Percentiles rank a stretch among this genome's conserved stretches.
Evolutionary conservation across 2,113 vertebrate genomes (phyloP).

Genomic region (Datnioides undecimradiatus): DNA sequence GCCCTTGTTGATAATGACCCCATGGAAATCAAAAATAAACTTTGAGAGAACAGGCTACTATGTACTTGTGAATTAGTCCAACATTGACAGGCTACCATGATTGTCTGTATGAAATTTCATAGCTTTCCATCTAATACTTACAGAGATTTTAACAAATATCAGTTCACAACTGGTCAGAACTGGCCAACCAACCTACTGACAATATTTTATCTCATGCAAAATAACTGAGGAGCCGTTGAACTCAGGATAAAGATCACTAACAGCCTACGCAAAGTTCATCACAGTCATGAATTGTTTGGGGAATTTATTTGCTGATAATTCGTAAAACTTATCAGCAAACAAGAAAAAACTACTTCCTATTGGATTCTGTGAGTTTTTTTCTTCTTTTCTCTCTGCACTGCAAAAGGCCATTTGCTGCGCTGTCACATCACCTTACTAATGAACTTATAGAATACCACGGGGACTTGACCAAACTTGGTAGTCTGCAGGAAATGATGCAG

Average conservation of each 20-base stretch:
- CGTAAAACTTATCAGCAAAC: slow-evolving; percentile 20
- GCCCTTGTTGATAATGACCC: too few relatives aligned
- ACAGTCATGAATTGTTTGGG: not conserved
- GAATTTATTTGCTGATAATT: slow-evolving; percentile 6
- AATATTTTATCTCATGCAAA: too few relatives aligned
- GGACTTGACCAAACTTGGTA: slow-evolving; percentile 53
- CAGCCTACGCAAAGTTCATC: not conserved
- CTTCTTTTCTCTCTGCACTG: not conserved
- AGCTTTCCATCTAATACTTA: not conserved
- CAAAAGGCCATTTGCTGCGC: slow-evolving; percentile 46
- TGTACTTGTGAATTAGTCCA: too few relatives aligned
- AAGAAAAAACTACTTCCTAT: slow-evolving; percentile 9
- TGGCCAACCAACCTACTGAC: too few relatives aligned
- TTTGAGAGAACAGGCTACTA: too few relatives aligned
- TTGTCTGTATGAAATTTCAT: not conserved
- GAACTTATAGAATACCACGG: slow-evolving; percentile 56
- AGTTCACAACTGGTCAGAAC: too few relatives aligned
- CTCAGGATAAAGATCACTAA: not conserved
- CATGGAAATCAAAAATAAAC: too few relatives aligned
- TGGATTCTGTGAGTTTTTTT: not conserved
- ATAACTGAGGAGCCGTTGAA: not conserved
- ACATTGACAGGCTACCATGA: too few relatives aligned
- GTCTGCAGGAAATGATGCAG: slow-evolving; percentile 58
- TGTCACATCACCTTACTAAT: slow-evolving; percentile 65
- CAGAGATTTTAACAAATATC: too few relatives aligned